A percentile compares a stretch with the other conserved stretches of the same genome.
Evolutionary conservation across 2,888 invertebrate genomes (phyloP).

Genomic region (Tetragnatha montana): DNA sequence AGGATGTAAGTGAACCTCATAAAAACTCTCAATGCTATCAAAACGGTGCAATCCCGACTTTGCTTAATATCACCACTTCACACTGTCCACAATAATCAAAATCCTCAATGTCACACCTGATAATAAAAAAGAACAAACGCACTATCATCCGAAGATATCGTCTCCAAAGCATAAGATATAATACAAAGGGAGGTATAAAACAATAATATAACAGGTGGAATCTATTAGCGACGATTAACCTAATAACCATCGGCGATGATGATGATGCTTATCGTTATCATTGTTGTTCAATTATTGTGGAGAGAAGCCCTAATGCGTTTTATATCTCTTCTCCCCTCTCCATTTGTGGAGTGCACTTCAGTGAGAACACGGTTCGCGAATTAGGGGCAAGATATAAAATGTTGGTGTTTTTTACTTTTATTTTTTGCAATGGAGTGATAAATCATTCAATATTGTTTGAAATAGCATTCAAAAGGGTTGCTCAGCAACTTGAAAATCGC

Average conservation of each 20-base stretch:
- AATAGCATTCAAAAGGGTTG: too few species aligned
- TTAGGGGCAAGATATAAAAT: constrained; percentile 25
- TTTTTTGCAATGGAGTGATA: too few species aligned
- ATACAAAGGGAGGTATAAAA: neutral
- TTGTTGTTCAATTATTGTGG: neutral
- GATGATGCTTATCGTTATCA: neutral
- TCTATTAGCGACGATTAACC: neutral
- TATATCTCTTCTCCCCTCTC: neutral
- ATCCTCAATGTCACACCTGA: neutral
- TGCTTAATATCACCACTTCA: neutral
- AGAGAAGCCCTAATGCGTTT: constrained; percentile 11
- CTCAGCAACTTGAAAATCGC: too few species aligned
- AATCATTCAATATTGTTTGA: too few species aligned
- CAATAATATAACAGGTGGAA: neutral
- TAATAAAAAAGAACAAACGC: neutral
- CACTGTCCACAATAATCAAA: neutral
- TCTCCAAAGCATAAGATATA: neutral
- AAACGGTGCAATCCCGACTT: neutral
- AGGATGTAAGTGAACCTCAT: neutral
- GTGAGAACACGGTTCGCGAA: constrained; percentile 42
- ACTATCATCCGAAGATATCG: neutral
- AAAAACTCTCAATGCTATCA: neutral
- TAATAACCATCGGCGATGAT: neutral
- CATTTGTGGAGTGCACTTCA: constrained; percentile 24
- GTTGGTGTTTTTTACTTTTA: too few species aligned